Conservation (phyloP, 2,797 vertebrate genomes). For the Microhierax caerulescens region DNA sequence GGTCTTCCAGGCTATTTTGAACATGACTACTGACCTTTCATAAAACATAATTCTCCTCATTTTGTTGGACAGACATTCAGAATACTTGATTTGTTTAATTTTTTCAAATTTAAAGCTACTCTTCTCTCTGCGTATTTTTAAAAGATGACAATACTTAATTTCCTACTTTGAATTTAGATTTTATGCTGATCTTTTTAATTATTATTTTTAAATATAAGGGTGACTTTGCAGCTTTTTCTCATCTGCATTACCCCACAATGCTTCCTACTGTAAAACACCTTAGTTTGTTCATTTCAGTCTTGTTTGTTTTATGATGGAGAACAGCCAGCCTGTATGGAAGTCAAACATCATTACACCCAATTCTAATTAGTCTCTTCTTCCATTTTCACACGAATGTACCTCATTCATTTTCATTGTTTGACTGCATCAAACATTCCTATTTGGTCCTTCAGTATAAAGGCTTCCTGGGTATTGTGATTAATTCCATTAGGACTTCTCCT, state of each 20-base stretch:
- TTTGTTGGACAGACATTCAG: not conserved
- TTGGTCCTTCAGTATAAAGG: not conserved
- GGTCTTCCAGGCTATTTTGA: not conserved
- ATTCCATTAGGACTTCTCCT: not conserved
- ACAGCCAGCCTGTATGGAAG: not conserved
- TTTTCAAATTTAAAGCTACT: not conserved
- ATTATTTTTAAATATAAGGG: not conserved
- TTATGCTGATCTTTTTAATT: not conserved
- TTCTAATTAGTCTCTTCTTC: constrained; percentile 35
- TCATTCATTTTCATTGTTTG: constrained; percentile 35
- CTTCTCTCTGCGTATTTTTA: not conserved
- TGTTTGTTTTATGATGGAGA: constrained; percentile 4
- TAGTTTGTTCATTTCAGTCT: constrained; percentile 13
- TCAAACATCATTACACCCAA: constrained; percentile 24
- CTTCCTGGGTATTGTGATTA: not conserved
- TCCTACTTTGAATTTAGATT: not conserved
- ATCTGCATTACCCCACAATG: not conserved
- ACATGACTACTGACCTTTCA: not conserved
- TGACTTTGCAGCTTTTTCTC: not conserved
- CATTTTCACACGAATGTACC: not conserved
- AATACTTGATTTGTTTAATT: not conserved
- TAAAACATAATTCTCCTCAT: not conserved
- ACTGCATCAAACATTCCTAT: not conserved
- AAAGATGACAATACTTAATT: not conserved
- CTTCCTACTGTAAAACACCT: not conserved